Percentiles rank a stretch among this genome's conserved stretches.
phyloP scores from a whole-genome alignment of 2,888 invertebrate species.

The Micoletzkya japonica region DNA sequence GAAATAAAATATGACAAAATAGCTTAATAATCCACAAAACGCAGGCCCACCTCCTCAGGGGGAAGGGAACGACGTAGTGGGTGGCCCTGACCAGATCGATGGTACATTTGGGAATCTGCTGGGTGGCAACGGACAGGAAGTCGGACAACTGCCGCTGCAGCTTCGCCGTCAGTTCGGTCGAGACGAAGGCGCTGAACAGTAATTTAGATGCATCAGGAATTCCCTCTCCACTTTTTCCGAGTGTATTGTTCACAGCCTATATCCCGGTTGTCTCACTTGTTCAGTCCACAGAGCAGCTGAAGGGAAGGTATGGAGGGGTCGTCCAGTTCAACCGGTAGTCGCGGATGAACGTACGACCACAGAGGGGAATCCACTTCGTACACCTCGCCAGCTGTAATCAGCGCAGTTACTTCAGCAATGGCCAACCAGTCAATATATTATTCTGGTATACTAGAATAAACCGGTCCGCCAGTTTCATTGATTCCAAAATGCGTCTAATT shows the following conservation, averaged over 20 bases:
- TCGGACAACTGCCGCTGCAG: slow-evolving; percentile 95
- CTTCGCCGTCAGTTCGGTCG: slow-evolving; percentile 85
- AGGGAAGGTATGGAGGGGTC: slow-evolving; percentile 91
- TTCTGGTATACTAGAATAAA: not conserved
- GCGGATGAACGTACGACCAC: slow-evolving; percentile 76
- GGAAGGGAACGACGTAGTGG: slow-evolving; percentile 95
- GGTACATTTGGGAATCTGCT: slow-evolving; percentile 89
- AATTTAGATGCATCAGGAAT: too few species aligned
- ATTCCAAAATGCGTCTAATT: too few species aligned
- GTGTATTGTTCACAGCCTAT: not conserved
- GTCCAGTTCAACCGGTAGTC: slow-evolving; percentile 71
- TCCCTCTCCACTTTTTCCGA: too few species aligned
- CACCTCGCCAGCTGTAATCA: slow-evolving; percentile 80
- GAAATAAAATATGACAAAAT: slow-evolving; percentile 78
- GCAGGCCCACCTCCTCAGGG: slow-evolving; percentile 73
- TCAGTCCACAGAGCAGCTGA: slow-evolving; percentile 84
- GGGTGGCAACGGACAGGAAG: slow-evolving; percentile 94
- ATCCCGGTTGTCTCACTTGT: slow-evolving; percentile 75
- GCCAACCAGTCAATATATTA: too few species aligned
- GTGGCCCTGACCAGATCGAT: slow-evolving; percentile 66
- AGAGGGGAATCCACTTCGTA: slow-evolving; percentile 77
- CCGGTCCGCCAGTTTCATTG: not conserved
- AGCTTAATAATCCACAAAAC: not conserved
- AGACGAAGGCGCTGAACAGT: slow-evolving; percentile 40
- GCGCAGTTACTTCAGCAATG: too few species aligned